Base-by-base conservation (phyloP, 2,113 vertebrate genomes). In the Varanus salvator region DNA sequence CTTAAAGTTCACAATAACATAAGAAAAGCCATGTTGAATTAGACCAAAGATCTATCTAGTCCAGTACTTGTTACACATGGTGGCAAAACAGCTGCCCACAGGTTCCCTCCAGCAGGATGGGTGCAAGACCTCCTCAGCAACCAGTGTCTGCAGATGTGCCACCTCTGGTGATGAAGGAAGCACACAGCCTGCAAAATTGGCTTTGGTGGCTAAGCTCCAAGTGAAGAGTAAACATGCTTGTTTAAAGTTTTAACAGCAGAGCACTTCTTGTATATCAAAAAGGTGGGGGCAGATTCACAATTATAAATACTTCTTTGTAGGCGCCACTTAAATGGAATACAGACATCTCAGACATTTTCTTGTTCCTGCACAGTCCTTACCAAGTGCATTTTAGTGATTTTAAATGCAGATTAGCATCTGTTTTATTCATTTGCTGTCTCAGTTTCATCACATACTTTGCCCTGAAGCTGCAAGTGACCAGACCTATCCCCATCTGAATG, bases 391-490 rank as follows among this genome's bases (percentile, higher is more conserved):
- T 85, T 44, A 64, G 50, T 31, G 12, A 85, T 85, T 85, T n/a
- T 29, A 85, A 85, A 71, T 69, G 75, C 75, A 85, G 83, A 90
- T 80, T 85, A 69, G 83, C 82, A 78, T 90, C 88, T 85, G 88
- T 71, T 80, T 90, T 85, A 90, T 90, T 77, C 6, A n/a, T 85
- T 85, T 78, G 48, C 64, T 80, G 82, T 69, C 88, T 90, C n/a
- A 27, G 9, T 50, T 80, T 85, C 83, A 85, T 85, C 83, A 90
- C 52, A 85, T 78, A 6, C 27, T 85, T 90, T 90, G 74, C 60
- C 83, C 83, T 90, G 83, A 29, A 90, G 88, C 74, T 71, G 25
- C 1, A 31, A 85, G 34, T 80, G 74, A 80, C 82, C 82, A 69
- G 74, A 71, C 75, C 64, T 38, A 23, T 21, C 88, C 66, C 48